phyloP scores from a whole-genome alignment of 2,113 vertebrate species.

The Rhagologus leucostigma region DNA sequence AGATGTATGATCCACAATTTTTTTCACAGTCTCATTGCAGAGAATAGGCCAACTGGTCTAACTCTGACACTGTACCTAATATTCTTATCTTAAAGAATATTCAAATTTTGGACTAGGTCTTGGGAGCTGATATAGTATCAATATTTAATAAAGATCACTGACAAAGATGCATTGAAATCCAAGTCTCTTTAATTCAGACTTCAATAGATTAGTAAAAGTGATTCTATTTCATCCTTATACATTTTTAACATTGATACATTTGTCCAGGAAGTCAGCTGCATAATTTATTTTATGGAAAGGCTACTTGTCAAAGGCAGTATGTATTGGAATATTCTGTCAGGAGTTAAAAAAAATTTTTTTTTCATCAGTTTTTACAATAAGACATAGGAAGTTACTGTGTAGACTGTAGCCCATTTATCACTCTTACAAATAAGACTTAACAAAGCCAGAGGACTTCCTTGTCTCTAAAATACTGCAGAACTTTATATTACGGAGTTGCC shows the following conservation, averaged over 20 bases:
- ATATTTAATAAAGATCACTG: slow-evolving; percentile 14
- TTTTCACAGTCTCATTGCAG: not conserved
- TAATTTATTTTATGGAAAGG: slow-evolving; percentile 6
- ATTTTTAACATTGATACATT: slow-evolving; percentile 39
- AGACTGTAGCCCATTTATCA: not conserved
- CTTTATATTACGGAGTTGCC: not conserved
- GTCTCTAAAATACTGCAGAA: not conserved
- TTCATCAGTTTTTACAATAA: not conserved
- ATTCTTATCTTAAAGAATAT: not conserved
- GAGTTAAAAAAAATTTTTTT: not conserved
- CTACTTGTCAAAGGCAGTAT: not conserved
- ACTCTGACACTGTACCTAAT: not conserved
- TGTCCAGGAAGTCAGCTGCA: not conserved
- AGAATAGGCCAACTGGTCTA: not conserved
- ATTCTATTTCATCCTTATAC: not conserved
- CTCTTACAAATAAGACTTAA: not conserved
- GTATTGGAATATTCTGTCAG: not conserved
- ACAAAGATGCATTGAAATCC: slow-evolving; percentile 18
- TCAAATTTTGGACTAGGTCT: not conserved
- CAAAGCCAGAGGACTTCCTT: not conserved
- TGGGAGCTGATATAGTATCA: not conserved
- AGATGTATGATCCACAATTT: rapidly evolving
- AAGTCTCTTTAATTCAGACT: not conserved
- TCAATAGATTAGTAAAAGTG: not conserved
- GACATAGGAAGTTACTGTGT: not conserved